Conservation (phyloP, 2,113 vertebrate species). For the Benitochromis conjunctus region DNA sequence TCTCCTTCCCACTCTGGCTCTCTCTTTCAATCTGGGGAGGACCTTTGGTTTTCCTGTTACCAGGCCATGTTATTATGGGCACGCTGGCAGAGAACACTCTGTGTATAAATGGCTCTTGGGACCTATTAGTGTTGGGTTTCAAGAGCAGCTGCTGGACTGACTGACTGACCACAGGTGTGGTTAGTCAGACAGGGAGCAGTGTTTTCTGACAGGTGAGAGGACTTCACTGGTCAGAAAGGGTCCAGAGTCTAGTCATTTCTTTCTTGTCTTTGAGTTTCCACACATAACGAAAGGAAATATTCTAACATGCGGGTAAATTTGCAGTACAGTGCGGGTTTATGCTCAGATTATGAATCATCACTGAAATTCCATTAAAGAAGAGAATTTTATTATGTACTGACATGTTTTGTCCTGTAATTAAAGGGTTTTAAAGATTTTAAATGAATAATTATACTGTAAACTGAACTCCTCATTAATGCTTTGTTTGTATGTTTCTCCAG, state of each 20-base stretch:
- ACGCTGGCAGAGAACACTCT: slow-evolving; percentile 4
- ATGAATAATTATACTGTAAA: not conserved
- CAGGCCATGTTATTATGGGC: slow-evolving; percentile 38
- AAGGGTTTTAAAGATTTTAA: not conserved
- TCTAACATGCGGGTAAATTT: not conserved
- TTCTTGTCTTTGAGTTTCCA: not conserved
- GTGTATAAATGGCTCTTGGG: slow-evolving; percentile 30
- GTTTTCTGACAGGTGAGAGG: not conserved
- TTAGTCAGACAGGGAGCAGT: not conserved
- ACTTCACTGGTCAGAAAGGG: not conserved
- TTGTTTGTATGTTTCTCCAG: slow-evolving; percentile 66
- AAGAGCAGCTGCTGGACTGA: slow-evolving; percentile 41
- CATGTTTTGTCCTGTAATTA: not conserved
- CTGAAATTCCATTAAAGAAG: not conserved
- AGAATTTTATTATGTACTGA: not conserved
- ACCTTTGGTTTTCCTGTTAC: not conserved
- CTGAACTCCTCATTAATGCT: not conserved
- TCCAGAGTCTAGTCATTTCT: not conserved
- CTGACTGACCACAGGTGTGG: not conserved
- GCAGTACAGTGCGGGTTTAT: not conserved
- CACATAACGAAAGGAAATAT: not conserved
- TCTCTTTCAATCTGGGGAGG: not conserved
- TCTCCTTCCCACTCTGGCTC: not conserved
- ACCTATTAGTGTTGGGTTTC: slow-evolving; percentile 38
- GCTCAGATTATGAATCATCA: not conserved